Evolutionary conservation across 2,888 invertebrate species (phyloP), one percentile per base, ranked within the genome.

Genomic region (Chelonus formosanus): DNA sequence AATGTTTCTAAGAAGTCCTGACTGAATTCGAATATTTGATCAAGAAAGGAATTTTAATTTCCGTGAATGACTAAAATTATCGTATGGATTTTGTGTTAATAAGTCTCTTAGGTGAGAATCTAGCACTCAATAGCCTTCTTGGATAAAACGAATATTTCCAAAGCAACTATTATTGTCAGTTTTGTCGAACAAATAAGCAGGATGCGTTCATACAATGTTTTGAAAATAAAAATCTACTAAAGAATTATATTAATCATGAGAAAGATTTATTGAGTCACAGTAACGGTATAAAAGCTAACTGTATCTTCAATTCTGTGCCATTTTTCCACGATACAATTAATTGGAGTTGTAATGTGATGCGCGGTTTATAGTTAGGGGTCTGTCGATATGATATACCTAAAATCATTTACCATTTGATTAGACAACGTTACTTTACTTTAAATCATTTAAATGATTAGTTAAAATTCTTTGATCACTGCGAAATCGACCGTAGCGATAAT

Each of bases 321-420:
- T 57, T 65, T 36, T 78, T 74, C 70, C 70, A 77, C 67, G 67
- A 75, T 44, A 65, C 68, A 5, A 56, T 68, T 40, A 76, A 78
- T 67, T 70, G 52, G 65, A 58, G 47, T 59, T 68, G 70, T 40
- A 75, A 76, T 62, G 64, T 75, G 44, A 74, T 74, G 71, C 75
- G 75, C 64, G 74, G 76, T 61, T n/a, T 76, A 4, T 44, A 56
- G 35, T 50, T 63, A 44, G 76, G 78, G 10, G 63, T 78, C 34
- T 69, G 69, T 58, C 61, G 76, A 59, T 77, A 79, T 69, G 78
- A 72, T 45, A 75, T 78, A 75, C 70, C 73, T 3, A 57, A 69
- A 54, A 74, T 79, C 31, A 75, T 78, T 40, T 43, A 69, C 47
- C 54, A 68, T n/a, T 53, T 71, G 74, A 10, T 68, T 61, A 34